Conservation (phyloP, 2,113 vertebrate genomes). For the Todiramphus saurophagus region DNA sequence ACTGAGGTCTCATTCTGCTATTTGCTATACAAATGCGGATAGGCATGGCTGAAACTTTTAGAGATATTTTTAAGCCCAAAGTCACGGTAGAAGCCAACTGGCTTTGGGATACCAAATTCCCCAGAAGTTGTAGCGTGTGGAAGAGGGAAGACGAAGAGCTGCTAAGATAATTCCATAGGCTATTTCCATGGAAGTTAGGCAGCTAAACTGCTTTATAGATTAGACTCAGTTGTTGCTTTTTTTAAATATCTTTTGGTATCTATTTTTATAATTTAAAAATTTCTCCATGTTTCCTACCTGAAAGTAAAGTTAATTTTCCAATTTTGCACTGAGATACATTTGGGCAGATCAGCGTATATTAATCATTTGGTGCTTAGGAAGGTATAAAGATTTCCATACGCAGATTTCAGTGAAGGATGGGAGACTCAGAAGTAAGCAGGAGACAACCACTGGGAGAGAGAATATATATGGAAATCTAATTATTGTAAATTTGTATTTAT, state of each 20-base stretch:
- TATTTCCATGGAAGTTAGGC: not conserved
- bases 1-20: not conserved
- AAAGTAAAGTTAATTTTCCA: not conserved
- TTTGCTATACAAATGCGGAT: not conserved
- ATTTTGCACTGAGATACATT: not conserved
- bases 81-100: not conserved
- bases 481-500: not conserved
- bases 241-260: too few species aligned
- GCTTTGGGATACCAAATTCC: not conserved
- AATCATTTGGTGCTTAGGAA: not conserved
- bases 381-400: not conserved
- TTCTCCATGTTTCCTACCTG: not conserved
- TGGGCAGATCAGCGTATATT: not conserved
- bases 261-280: not conserved
- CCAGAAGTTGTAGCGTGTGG: not conserved
- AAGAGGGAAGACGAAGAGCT: not conserved
- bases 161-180: not conserved
- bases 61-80: not conserved
- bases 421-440: not conserved
- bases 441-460: not conserved
- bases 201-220: not conserved
- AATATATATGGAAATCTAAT: not conserved
- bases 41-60: not conserved
- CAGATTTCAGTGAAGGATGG: not conserved
- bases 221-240: not conserved